Evolutionary conservation across 2,113 vertebrate genomes (phyloP).

Genomic region (Myiagra hebetior): DNA sequence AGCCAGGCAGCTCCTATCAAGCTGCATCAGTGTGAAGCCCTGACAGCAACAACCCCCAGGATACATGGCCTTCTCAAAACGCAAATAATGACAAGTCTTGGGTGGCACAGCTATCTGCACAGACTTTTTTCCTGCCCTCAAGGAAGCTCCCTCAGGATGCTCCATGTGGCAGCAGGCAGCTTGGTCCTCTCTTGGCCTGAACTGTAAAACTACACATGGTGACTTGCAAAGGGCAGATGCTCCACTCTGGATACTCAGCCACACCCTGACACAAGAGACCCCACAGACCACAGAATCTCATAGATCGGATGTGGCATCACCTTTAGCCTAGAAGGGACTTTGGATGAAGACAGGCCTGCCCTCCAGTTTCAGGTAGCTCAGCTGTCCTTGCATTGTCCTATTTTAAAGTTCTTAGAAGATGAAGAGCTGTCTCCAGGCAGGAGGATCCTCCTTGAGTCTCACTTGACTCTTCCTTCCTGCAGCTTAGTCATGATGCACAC

Average conservation of each 20-base stretch:
- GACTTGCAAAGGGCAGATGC: neutral
- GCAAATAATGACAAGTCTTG: neutral
- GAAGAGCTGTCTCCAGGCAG: neutral
- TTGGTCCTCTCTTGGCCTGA: neutral
- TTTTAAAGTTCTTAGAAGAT: neutral
- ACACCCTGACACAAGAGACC: neutral
- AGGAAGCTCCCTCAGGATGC: neutral
- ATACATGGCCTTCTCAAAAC: neutral
- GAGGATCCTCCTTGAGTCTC: neutral
- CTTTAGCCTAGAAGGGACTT: neutral
- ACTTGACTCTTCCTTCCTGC: neutral
- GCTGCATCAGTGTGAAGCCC: neutral
- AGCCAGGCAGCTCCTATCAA: neutral
- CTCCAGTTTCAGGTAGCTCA: neutral
- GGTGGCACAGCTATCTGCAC: neutral
- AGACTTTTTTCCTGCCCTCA: neutral
- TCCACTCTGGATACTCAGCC: neutral
- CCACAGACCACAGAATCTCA: neutral
- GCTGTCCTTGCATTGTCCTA: neutral
- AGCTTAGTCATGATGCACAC: neutral
- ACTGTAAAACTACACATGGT: neutral
- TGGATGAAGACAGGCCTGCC: neutral
- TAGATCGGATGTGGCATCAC: neutral
- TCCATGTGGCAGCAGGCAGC: neutral
- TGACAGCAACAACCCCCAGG: neutral